Conservation (phyloP, 2,888 invertebrate genomes). For the Stomorhina lunata region DNA sequence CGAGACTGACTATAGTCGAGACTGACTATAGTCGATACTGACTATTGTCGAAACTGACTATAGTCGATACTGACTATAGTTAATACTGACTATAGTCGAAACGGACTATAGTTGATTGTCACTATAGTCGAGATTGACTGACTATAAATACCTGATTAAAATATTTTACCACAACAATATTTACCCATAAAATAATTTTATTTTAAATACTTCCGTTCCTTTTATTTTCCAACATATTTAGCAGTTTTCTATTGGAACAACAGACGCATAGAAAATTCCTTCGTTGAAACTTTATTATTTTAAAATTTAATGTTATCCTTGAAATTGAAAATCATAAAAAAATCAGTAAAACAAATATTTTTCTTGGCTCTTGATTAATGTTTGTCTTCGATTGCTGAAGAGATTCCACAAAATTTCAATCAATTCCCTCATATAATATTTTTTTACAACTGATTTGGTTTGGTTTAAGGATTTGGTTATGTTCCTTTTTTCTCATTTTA, state of each 20-base stretch:
- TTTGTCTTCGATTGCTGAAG: slow-evolving; percentile 47
- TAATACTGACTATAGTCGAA: too few species aligned
- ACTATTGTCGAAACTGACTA: too few species aligned
- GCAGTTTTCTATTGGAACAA: neutral
- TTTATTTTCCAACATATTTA: slow-evolving; percentile 38
- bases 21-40: too few species aligned
- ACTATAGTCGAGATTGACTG: too few species aligned
- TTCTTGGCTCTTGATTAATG: slow-evolving; percentile 53
- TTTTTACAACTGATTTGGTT: slow-evolving; percentile 19
- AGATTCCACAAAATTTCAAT: slow-evolving; percentile 2
- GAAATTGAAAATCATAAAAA: slow-evolving; percentile 47
- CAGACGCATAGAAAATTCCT: neutral
- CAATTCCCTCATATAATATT: neutral
- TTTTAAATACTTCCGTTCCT: neutral
- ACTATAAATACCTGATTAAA: too few species aligned
- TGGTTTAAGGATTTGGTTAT: slow-evolving; percentile 37
- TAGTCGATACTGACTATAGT: too few species aligned
- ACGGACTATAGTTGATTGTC: too few species aligned
- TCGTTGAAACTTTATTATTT: slow-evolving; percentile 39
- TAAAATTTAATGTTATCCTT: slow-evolving; percentile 45
- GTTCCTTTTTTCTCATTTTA: neutral
- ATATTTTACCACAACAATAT: neutral
- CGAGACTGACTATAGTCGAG: too few species aligned
- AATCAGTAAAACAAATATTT: slow-evolving; percentile 53
- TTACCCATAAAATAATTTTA: neutral